These are phyloP conservation scores for Macrocentrus cingulum DNA, from an alignment of 1,140 invertebrate species.

Conservation along the genomic window DNA sequence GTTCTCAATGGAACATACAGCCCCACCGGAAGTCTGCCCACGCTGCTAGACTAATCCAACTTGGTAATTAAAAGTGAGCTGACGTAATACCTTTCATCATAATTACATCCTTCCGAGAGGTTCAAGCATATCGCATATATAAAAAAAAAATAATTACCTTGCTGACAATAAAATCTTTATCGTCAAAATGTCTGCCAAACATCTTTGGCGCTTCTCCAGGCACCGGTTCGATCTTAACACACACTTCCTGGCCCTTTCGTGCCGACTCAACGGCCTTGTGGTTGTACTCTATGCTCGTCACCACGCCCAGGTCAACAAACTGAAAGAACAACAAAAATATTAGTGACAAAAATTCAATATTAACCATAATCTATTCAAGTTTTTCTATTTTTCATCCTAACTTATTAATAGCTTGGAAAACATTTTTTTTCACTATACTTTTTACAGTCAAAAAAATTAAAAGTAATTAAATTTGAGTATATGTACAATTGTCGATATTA, in stretches of 20 bases:
- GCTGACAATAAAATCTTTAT: constrained; percentile 92
- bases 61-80: constrained; percentile 11
- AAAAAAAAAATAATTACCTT: constrained; percentile 72
- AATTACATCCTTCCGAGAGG: too few relatives aligned
- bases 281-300: constrained; percentile 91
- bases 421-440: too few relatives aligned
- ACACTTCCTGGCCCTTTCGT: constrained; percentile 95
- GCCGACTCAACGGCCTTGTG: constrained; percentile 90
- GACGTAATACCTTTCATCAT: neutral
- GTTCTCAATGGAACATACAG: constrained; percentile 1
- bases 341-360: neutral
- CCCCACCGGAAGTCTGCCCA: neutral
- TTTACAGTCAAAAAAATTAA: too few relatives aligned
- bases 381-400: too few relatives aligned
- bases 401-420: too few relatives aligned
- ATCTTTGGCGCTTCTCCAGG: constrained; percentile 97
- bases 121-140: too few relatives aligned
- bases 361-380: too few relatives aligned
- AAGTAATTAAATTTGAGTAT: neutral
- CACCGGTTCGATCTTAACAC: constrained; percentile 96
- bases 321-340: constrained; percentile 55
- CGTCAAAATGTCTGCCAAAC: constrained; percentile 97
- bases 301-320: constrained; percentile 93
- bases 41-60: constrained; percentile 6
- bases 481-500: neutral